A percentile compares a stretch with the other conserved stretches of the same genome.
These are phyloP conservation scores for Enteromius treurensis DNA, from an alignment of 2,797 vertebrate species.

Conservation along the genomic window DNA sequence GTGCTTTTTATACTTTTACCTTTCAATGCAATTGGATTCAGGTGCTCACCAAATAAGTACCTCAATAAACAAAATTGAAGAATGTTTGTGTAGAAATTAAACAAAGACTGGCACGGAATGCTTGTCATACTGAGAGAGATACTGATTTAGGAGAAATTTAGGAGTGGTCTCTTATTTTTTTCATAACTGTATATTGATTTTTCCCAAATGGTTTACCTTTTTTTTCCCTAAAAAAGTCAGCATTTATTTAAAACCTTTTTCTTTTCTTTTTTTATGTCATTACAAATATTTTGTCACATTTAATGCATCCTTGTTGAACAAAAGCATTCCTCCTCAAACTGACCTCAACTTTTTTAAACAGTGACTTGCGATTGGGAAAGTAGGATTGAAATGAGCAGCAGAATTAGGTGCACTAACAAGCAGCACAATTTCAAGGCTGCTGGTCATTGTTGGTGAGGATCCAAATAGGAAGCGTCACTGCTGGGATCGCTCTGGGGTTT, in stretches of 20 bases:
- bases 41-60: too few species aligned
- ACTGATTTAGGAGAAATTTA: too few species aligned
- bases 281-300: neutral
- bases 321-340: neutral
- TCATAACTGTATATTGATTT: neutral
- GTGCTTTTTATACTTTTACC: too few species aligned
- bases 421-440: neutral
- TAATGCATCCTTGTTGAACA: neutral
- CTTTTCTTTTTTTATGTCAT: neutral
- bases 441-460: constrained; percentile 24
- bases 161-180: too few species aligned
- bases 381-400: neutral
- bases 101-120: too few species aligned
- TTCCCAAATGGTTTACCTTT: neutral
- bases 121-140: too few species aligned
- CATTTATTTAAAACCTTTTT: too few species aligned
- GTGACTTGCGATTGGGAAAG: neutral
- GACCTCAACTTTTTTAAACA: too few species aligned
- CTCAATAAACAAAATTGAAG: too few species aligned
- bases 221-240: too few species aligned
- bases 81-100: too few species aligned
- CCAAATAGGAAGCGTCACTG: constrained; percentile 11
- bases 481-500: constrained; percentile 34
- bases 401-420: neutral
- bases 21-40: too few species aligned